These are phyloP conservation scores for Pelobates cultripes DNA, from an alignment of 2,797 vertebrate species.

Conservation along the genomic window DNA sequence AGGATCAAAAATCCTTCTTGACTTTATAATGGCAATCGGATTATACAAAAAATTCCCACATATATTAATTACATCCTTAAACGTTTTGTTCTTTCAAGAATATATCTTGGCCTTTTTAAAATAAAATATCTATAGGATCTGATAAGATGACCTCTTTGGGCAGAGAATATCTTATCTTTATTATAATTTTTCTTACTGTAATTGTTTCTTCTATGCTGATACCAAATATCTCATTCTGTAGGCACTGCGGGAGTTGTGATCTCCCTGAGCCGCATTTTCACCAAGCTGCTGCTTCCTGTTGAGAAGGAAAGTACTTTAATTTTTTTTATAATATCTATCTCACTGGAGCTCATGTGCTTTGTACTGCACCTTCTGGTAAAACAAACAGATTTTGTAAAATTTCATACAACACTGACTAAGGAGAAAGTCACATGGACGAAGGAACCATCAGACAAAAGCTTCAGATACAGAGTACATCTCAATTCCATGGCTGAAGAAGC, in stretches of 20 bases:
- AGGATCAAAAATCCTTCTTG: no score
- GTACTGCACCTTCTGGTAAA: constrained; percentile 90
- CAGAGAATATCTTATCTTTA: no score
- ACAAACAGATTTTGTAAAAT: constrained; percentile 85
- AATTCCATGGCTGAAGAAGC: constrained; percentile 87
- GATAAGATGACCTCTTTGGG: no score
- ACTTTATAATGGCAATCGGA: no score
- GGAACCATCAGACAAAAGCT: constrained; percentile 62
- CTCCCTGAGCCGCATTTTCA: constrained; percentile 95
- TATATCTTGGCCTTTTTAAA: no score
- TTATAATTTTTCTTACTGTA: no score
- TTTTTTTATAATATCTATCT: constrained; percentile 94
- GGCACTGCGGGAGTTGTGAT: constrained; percentile 95
- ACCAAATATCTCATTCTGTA: constrained; percentile 56
- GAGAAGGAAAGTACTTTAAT: constrained; percentile 93
- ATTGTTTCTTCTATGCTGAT: no score
- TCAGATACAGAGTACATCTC: constrained; percentile 87
- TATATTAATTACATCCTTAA: no score
- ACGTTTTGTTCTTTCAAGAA: no score
- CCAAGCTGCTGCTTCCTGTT: constrained; percentile 88
- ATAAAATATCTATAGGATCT: no score
- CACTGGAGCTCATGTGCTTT: constrained; percentile 92
- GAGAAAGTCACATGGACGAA: constrained; percentile 59
- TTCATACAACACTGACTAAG: constrained; percentile 79
- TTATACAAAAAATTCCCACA: no score